These are phyloP conservation scores for Diceros bicornis DNA, from an alignment of 2,797 vertebrate genomes.

Conservation along the genomic window DNA sequence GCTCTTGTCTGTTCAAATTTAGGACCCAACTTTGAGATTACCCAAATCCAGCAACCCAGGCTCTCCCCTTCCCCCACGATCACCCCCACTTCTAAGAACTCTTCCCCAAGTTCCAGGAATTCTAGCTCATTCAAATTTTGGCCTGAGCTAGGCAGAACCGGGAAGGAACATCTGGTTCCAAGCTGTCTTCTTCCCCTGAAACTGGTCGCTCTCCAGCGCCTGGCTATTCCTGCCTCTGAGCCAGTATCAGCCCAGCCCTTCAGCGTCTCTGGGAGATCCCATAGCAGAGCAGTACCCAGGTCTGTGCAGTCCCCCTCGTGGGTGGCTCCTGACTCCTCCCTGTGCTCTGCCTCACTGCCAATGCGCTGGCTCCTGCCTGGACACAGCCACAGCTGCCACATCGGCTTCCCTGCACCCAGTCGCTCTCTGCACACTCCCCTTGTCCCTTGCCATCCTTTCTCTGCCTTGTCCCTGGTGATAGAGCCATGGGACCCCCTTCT, in stretches of 20 bases:
- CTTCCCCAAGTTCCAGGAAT: conserved; percentile 60
- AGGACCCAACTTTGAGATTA: neutral
- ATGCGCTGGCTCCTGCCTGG: neutral
- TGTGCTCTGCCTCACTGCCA: neutral
- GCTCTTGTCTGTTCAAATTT: neutral
- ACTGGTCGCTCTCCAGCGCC: neutral
- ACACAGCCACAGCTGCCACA: neutral
- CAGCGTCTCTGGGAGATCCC: neutral
- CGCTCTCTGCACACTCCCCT: neutral
- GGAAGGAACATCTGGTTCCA: conserved; percentile 25
- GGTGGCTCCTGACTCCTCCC: neutral
- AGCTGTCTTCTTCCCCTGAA: conserved; percentile 21
- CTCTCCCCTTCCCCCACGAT: neutral
- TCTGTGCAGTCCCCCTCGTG: no score
- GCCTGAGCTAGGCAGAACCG: neutral
- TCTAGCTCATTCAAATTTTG: conserved; percentile 24
- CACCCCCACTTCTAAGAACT: conserved; percentile 12
- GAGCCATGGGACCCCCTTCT: neutral
- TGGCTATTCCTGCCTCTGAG: neutral
- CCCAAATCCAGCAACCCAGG: neutral
- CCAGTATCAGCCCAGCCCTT: neutral
- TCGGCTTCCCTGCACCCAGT: neutral
- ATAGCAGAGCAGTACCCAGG: neutral
- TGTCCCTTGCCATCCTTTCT: neutral
- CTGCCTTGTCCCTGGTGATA: no score